A percentile compares a stretch with the other conserved stretches of the same genome.
These are phyloP conservation scores for Osmerus eperlanus DNA, from an alignment of 2,113 vertebrate genomes.

Conservation along the genomic window DNA sequence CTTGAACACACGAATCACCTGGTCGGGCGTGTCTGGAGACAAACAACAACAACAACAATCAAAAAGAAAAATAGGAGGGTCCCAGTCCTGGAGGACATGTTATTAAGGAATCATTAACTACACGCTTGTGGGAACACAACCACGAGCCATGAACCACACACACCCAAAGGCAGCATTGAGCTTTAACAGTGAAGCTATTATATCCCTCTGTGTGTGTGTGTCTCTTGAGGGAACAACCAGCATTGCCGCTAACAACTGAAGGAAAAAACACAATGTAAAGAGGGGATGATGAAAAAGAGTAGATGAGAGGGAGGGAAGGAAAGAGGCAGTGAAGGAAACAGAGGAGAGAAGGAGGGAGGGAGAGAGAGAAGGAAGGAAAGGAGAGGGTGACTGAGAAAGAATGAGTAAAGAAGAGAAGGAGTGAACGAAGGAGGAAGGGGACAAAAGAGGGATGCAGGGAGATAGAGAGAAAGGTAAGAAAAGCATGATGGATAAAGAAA, in stretches of 20 bases:
- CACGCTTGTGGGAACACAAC: not conserved
- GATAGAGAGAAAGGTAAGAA: too few species aligned
- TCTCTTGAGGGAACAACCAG: not conserved
- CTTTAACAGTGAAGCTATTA: slow-evolving; percentile 21
- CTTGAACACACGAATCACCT: slow-evolving; percentile 95
- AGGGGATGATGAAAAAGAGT: not conserved
- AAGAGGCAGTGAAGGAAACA: not conserved
- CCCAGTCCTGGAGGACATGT: too few species aligned
- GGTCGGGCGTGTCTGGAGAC: slow-evolving; percentile 87
- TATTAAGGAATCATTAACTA: not conserved
- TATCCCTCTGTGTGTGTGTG: not conserved
- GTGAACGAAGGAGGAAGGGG: too few species aligned
- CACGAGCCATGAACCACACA: not conserved
- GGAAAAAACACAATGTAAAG: not conserved
- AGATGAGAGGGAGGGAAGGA: not conserved
- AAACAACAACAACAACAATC: not conserved
- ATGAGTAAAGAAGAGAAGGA: too few species aligned
- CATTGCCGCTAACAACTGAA: not conserved
- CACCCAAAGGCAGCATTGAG: not conserved
- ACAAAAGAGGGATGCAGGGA: too few species aligned
- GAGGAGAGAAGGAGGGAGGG: too few species aligned
- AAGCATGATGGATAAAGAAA: not conserved
- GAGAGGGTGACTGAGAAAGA: too few species aligned
- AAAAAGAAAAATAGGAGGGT: not conserved
- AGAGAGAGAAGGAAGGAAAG: too few species aligned